Evolutionary conservation across 2,797 vertebrate species (phyloP), one percentile per base, ranked within the genome.

Genomic region (Thaleichthys pacificus): DNA sequence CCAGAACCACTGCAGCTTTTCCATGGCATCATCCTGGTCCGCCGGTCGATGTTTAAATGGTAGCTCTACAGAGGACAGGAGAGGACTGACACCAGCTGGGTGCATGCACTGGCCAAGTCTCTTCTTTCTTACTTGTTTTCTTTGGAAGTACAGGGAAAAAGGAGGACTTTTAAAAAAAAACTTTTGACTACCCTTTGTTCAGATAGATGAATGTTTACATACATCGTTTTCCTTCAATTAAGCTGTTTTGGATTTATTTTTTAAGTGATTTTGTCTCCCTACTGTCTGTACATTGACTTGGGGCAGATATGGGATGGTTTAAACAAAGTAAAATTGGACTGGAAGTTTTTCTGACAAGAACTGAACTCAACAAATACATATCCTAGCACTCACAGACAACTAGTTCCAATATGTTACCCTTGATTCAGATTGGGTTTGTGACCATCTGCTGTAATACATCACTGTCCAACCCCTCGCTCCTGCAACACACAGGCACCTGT

Each of bases 371-470:
- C 74, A 78, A 78, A 78, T 78, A 79, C 38, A 61, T 81, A 88
- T 89, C 79, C 84, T 87, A 89, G 88, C 81, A 90, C 89, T 93
- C 91, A 90, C 77, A 61, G 42, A 22, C 75, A 82, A 82, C 84
- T 81, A 83, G 82, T 90, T 78, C 79, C 84, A 81, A 77, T 17
- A 57, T 77, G 83, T 83, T 89, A 72, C 75, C 9, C 49, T 69
- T 69, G 78, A 82, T 77, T 77, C 66, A 85, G 82, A 89, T 90
- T 84, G 81, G 66, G 61, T 67, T 81, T 65, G 77, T 19, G 42
- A 68, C 85, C 87, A 91, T 83, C 88, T 91, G 89, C 89, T 85
- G 87, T 77, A 87, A 83, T 85, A 82, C 80, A 83, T 91, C 84
- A 89, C 3, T 78, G 70, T 66, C 51, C 54, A 4, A 28, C 49